Conservation (phyloP, 2,888 invertebrate genomes). For the Lucinisca nassula region DNA sequence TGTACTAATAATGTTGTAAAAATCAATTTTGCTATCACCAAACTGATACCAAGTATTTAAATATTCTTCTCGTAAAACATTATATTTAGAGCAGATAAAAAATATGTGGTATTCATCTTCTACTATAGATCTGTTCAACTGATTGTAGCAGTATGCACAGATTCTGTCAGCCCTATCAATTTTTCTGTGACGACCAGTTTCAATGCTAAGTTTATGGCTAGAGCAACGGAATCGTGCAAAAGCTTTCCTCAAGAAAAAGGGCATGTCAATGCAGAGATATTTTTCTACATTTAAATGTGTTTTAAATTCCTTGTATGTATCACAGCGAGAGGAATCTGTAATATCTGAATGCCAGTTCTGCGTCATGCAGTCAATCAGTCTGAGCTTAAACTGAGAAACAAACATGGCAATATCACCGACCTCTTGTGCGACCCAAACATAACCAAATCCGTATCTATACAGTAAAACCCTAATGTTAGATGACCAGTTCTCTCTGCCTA, state of each 20-base stretch:
- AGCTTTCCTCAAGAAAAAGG: slow-evolving; percentile 22
- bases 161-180: slow-evolving; percentile 25
- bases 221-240: slow-evolving; percentile 32
- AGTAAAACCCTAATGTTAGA: not conserved
- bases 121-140: not conserved
- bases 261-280: slow-evolving; percentile 29
- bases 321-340: slow-evolving; percentile 23
- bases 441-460: slow-evolving; percentile 16
- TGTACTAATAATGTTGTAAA: not conserved
- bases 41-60: slow-evolving; percentile 9
- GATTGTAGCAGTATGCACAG: slow-evolving; percentile 5
- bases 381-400: not conserved
- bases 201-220: slow-evolving; percentile 26
- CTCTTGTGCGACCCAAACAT: slow-evolving; percentile 1
- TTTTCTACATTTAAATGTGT: slow-evolving; percentile 26
- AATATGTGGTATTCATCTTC: slow-evolving; percentile 33
- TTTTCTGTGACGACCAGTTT: slow-evolving; percentile 17
- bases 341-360: slow-evolving; percentile 3
- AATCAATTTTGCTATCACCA: not conserved
- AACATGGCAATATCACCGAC: slow-evolving; percentile 2
- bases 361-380: not conserved
- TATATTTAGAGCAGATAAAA: slow-evolving; percentile 7
- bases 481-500: slow-evolving; percentile 7
- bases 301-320: slow-evolving; percentile 21
- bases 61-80: not conserved